phyloP scores from a whole-genome alignment of 2,113 vertebrate species.

The Menidia beryllina region DNA sequence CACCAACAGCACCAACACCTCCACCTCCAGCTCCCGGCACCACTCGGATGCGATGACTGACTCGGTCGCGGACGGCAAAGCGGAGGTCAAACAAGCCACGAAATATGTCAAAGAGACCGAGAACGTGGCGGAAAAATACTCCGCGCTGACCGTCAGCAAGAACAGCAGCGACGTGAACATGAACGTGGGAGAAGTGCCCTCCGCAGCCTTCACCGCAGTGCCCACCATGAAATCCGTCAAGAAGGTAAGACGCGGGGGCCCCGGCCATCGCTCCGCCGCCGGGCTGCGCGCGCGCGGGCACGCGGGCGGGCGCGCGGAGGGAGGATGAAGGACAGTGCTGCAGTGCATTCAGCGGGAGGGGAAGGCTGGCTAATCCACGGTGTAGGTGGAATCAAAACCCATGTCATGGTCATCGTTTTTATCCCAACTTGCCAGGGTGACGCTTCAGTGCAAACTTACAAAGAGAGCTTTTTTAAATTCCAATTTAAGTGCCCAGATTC shows the following conservation, averaged over 20 bases:
- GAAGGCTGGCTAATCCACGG: background rate
- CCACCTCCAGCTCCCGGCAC: background rate
- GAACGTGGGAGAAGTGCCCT: conserved; percentile 81
- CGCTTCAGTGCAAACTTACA: conserved; percentile 7
- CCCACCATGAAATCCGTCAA: conserved; percentile 84
- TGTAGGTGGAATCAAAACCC: too few relatives aligned
- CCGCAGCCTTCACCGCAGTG: conserved; percentile 84
- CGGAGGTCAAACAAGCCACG: conserved; percentile 84
- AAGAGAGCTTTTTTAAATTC: background rate
- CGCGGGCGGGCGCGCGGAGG: conserved; percentile 17
- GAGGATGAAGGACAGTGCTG: conserved; percentile 14
- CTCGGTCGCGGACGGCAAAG: conserved; percentile 70
- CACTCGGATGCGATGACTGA: conserved; percentile 78
- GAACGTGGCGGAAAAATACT: conserved; percentile 86
- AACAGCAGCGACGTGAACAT: conserved; percentile 83
- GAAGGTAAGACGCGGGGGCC: conserved; percentile 79
- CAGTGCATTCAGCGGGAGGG: conserved; percentile 8
- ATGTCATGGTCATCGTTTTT: background rate
- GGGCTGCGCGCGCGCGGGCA: too few relatives aligned
- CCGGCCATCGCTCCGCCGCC: conserved; percentile 31
- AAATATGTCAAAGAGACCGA: conserved; percentile 87
- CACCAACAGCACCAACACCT: too few relatives aligned
- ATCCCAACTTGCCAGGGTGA: background rate
- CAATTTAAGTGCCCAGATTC: background rate
- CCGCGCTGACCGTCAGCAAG: conserved; percentile 82